These are phyloP conservation scores for Tringa solitaria DNA, from an alignment of 2,113 vertebrate species.

Conservation along the genomic window DNA sequence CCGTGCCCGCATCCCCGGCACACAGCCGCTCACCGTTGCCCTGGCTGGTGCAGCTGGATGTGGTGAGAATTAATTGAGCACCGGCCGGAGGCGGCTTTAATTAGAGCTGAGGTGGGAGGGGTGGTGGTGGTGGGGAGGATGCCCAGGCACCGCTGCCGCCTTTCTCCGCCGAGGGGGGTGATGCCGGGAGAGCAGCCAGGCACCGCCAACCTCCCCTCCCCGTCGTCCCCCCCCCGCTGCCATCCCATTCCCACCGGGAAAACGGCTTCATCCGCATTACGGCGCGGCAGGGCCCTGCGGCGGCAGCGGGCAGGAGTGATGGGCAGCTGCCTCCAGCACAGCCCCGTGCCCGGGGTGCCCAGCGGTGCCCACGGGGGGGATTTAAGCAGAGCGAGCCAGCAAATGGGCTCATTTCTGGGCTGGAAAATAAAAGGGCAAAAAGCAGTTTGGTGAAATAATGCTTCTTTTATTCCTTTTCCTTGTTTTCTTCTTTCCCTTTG, in stretches of 20 bases:
- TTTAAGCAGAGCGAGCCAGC: neutral
- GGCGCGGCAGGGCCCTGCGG: neutral
- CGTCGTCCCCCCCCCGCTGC: neutral
- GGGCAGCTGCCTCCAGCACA: neutral
- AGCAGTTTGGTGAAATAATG: neutral
- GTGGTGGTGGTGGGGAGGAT: too few relatives aligned
- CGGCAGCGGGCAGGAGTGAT: neutral
- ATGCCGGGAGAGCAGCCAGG: neutral
- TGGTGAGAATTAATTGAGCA: slow-evolving; percentile 47
- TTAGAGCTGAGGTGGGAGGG: neutral
- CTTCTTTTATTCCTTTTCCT: neutral
- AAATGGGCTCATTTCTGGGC: neutral
- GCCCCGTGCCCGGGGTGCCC: neutral
- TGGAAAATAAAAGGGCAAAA: neutral
- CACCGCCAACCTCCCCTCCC: neutral
- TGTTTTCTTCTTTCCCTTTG: neutral
- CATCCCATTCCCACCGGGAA: neutral
- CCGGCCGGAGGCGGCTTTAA: slow-evolving; percentile 34
- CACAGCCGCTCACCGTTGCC: neutral
- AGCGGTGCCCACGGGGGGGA: accelerated
- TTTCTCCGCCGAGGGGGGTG: neutral
- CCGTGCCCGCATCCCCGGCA: neutral
- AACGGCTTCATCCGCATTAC: neutral
- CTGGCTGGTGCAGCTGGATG: slow-evolving; percentile 58
- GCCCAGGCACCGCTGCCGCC: neutral